Base-by-base conservation (phyloP, 1,140 invertebrate species). In the Glomeris maerens region DNA sequence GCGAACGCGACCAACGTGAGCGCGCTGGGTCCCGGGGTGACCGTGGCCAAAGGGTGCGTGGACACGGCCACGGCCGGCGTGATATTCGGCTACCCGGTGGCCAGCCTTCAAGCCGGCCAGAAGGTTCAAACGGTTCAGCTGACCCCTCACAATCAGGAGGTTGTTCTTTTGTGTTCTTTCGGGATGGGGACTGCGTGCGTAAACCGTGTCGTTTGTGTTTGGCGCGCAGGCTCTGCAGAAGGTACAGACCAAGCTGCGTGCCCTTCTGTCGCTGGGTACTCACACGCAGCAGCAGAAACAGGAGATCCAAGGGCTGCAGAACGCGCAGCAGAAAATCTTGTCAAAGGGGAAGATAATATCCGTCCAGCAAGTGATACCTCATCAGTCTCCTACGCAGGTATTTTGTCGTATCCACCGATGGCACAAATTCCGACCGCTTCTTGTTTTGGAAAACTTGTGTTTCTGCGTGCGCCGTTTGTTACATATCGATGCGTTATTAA, bases 271-370 rank as follows among this genome's bases (percentile, higher is more conserved):
- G 13, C 62, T 66, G 2, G 69, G 72, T 52, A 61, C 55, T 13
- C 62, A 61, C 22, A 65, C 65, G 3, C 54, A 64, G 14, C 52
- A 64, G 7, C 72, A 76, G 41, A 66, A 72, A 53, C 44, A 63
- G 41, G 64, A 71, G 2, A 54, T 78, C 38, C 75, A 76, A 54
- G 64, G 67, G 20, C 55, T 78, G 10, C 74, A 74, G 58, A 63
- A 67, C 14, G 74, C 77, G 49, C 77, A 78, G 59, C 73, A 77
- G 48, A 75, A 75, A 54, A 78, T 78, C 49, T 59, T 78, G 46
- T 68, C 74, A 2, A 69, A 72, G 0, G 76, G 76, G 20, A 78
- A 78, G 65, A 62, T 77, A 48, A 42, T 50, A 29, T 2, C 21
- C 25, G 20, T 46, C 5, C 45, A 46, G 22, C 45, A 46, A 46